Evolutionary conservation across 2,888 invertebrate species (phyloP).

Genomic region (Phanerotoma sp.): DNA sequence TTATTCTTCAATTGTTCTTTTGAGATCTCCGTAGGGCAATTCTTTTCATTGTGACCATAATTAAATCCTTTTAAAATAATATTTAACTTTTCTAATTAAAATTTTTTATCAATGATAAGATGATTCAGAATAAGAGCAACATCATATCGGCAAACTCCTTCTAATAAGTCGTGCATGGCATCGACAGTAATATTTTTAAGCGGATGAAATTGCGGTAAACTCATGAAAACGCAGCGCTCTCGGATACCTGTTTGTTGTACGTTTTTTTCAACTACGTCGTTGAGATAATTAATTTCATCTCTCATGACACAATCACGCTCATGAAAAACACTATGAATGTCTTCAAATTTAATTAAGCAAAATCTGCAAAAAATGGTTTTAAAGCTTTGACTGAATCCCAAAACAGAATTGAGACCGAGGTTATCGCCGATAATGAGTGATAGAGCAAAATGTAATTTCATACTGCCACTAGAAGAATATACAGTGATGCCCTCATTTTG

Average conservation of each 20-base stretch:
- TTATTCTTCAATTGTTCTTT: constrained; percentile 20
- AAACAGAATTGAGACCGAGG: constrained; percentile 27
- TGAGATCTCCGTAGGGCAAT: constrained; percentile 24
- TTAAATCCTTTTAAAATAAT: constrained; percentile 10
- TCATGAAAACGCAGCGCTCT: constrained; percentile 16
- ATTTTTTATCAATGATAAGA: constrained; percentile 8
- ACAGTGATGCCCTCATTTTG: constrained; percentile 23
- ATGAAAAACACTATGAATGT: constrained; percentile 19
- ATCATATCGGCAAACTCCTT: constrained; percentile 20
- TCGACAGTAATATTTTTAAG: constrained; percentile 24
- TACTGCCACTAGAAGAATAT: not conserved
- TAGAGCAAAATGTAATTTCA: constrained; percentile 24
- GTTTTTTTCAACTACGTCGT: constrained; percentile 6
- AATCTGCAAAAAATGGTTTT: constrained; percentile 28
- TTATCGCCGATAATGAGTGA: constrained; percentile 30
- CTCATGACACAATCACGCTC: constrained; percentile 23
- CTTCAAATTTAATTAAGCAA: constrained; percentile 21
- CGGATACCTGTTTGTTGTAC: constrained; percentile 13
- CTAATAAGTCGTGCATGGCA: constrained; percentile 26
- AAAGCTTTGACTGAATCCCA: constrained; percentile 30
- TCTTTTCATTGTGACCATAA: constrained; percentile 15
- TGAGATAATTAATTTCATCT: constrained; percentile 13
- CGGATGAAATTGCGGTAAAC: constrained; percentile 6
- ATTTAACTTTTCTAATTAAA: constrained; percentile 2
- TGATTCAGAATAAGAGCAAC: constrained; percentile 12